These are phyloP conservation scores for Anguilla anguilla DNA, from an alignment of 2,797 vertebrate genomes.

Conservation along the genomic window DNA sequence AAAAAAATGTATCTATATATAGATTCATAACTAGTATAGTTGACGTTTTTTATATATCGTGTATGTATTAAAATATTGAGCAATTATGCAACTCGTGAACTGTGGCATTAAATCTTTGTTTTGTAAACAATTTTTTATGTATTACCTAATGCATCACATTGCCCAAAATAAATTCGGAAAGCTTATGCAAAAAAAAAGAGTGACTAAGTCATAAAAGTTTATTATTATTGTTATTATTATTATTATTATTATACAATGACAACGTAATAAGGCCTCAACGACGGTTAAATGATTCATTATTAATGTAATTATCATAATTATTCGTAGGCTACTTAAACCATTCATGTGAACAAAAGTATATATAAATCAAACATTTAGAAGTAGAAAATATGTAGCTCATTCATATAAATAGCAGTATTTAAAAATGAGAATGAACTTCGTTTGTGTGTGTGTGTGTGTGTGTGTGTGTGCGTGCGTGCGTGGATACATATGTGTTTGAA, in stretches of 20 bases:
- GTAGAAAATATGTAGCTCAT: neutral
- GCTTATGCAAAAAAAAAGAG: neutral
- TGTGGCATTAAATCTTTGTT: neutral
- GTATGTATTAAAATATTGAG: neutral
- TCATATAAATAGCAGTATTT: neutral
- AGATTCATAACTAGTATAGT: neutral
- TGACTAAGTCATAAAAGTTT: neutral
- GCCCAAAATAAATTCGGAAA: neutral
- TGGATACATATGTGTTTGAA: neutral
- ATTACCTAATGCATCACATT: neutral
- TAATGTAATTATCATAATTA: slow-evolving; percentile 39
- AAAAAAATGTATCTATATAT: too few species aligned
- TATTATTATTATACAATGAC: neutral
- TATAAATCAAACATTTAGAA: neutral
- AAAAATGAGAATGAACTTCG: neutral
- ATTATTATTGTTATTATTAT: neutral
- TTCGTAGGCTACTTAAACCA: neutral
- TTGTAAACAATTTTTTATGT: neutral
- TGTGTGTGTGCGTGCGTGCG: slow-evolving; percentile 38
- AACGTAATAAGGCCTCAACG: slow-evolving; percentile 60
- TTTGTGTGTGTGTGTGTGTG: slow-evolving; percentile 8
- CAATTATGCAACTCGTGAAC: neutral
- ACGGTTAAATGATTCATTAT: slow-evolving; percentile 68
- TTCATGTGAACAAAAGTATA: neutral
- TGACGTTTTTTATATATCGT: neutral